These are phyloP conservation scores for Metalampra italica DNA, from an alignment of 2,888 invertebrate species.

Conservation along the genomic window DNA sequence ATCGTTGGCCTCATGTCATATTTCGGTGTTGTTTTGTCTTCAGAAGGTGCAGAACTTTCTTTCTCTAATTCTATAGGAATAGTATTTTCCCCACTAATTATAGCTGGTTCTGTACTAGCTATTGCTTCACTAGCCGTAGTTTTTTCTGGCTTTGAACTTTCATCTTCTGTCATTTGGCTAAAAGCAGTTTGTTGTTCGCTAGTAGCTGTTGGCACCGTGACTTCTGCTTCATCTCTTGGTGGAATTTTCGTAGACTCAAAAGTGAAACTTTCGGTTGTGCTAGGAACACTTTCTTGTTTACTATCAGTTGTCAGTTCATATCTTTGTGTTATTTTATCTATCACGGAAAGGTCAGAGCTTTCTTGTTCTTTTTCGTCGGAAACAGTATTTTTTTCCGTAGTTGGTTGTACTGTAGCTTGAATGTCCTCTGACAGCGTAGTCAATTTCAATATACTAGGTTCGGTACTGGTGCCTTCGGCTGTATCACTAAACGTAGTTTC, in stretches of 20 bases:
- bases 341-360: constrained; percentile 18
- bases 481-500: background rate
- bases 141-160: background rate
- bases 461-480: background rate
- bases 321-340: constrained; percentile 19
- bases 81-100: background rate
- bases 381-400: constrained; percentile 44
- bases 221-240: background rate
- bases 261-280: background rate
- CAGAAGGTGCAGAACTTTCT: background rate
- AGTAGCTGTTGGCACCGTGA: constrained; percentile 10
- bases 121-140: background rate
- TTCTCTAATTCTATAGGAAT: background rate
- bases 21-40: background rate
- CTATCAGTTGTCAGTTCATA: constrained; percentile 17
- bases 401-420: constrained; percentile 17
- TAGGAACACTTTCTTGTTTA: background rate
- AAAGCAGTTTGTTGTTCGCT: background rate
- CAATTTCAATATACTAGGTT: background rate
- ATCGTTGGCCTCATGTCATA: background rate
- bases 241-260: background rate
- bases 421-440: background rate
- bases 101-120: background rate
- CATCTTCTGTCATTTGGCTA: background rate
- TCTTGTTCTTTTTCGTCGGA: constrained; percentile 24